These are phyloP conservation scores for Nymphicus hollandicus DNA, from an alignment of 2,113 vertebrate genomes.

Conservation along the genomic window DNA sequence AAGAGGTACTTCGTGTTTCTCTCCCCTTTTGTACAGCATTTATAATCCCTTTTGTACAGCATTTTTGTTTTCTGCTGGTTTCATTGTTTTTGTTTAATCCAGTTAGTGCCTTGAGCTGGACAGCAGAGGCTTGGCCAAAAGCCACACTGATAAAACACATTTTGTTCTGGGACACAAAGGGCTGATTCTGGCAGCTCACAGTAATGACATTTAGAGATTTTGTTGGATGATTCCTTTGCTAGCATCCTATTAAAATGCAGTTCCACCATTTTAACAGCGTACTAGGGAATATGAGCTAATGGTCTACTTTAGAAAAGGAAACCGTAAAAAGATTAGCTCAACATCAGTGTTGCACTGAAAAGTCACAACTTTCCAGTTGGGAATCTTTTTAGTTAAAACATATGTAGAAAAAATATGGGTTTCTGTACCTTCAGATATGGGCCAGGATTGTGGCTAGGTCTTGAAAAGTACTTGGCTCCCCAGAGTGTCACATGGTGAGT, in stretches of 20 bases:
- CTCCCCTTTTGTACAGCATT: not conserved
- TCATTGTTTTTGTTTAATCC: conserved; percentile 13
- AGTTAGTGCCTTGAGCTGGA: conserved; percentile 7
- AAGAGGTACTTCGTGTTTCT: not conserved
- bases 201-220: not conserved
- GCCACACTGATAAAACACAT: not conserved
- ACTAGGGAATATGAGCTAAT: not conserved
- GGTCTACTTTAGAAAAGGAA: not conserved
- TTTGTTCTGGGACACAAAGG: not conserved
- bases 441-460: not conserved
- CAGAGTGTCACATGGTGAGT: not conserved
- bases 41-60: not conserved
- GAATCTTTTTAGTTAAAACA: not conserved
- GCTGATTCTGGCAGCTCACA: not conserved
- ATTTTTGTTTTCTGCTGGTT: not conserved
- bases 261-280: not conserved
- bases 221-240: not conserved
- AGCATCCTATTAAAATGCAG: not conserved
- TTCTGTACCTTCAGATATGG: not conserved
- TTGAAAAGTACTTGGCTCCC: not conserved
- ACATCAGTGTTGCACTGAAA: not conserved
- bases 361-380: not conserved
- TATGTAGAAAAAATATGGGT: not conserved
- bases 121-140: not conserved
- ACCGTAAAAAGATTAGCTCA: not conserved